Evolutionary conservation across 2,113 vertebrate genomes (phyloP), one percentile per base, ranked within the genome.

Genomic region (Haliaeetus leucogaster): DNA sequence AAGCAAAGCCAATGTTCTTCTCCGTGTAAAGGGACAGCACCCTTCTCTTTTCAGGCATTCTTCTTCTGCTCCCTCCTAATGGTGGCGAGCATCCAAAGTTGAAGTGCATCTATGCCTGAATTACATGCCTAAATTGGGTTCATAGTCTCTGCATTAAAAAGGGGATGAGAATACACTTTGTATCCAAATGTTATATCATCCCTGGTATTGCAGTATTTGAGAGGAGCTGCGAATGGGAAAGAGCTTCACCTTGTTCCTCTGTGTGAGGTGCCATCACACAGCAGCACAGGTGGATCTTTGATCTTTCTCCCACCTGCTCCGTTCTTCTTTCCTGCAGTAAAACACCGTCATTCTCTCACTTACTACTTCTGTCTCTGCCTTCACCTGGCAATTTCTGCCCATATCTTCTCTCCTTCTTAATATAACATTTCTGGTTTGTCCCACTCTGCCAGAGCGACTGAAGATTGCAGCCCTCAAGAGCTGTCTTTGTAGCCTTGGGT

Each of bases 1-100:
- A 45, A 76, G n/a, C 0, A 0, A 55, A 88, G 43, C n/a, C 13
- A 0, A 1, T 30, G 20, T 22, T 78, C 19, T 84, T 23, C 16
- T 95, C 38, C 59, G 6, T 3, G 2, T 34, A 29, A 55, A 55
- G 27, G 13, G n/a, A 30, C 1, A 6, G 10, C 47, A 42, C 12
- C 13, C 16, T 73, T 55, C n/a, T 0, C 3, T 48, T 74, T 87
- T 32, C 15, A 71, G 20, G 16, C 0, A 0, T 11, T 76, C 9
- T 15, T 90, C 26, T 71, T 82, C n/a, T 82, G 7, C 17, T 87
- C 22, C 32, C 43, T 73, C 68, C n/a, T 79, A 5, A 22, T 15
- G 2, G 25, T 62, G 50, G 30, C 36, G 84, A 36, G 16, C 50
- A 71, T 9, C 38, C 45, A 22, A 89, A 85, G 8, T 26, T 29